Base-by-base conservation (phyloP, 2,888 invertebrate species). In the Cataglyphis rosenhaueri region DNA sequence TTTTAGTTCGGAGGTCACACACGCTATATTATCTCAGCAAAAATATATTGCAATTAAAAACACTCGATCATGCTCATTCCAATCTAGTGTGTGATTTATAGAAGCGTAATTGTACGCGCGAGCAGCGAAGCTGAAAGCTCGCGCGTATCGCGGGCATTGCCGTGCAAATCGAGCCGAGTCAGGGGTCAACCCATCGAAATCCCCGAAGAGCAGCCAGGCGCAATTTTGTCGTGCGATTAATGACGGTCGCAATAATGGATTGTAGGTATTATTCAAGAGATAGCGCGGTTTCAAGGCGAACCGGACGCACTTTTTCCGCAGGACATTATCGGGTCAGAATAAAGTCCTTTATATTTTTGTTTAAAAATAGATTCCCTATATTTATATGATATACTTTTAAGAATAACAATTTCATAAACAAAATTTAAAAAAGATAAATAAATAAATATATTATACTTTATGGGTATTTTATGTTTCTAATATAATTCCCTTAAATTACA, bases 171-270 rank as follows among this genome's bases (percentile, higher is more conserved):
- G 78, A 73, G 78, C 78, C 78, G 78, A 79, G 78, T 79, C 78
- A 79, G 78, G 73, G 78, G 73, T 78, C 78, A 73, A 21, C 35
- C 18, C 78, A 44, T 81, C 85, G 82, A 82, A 71, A 68, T 76
- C 82, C 62, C 78, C 59, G 70, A 68, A 66, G 81, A 65, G 78
- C 82, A 65, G 82, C 64, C 81, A 74, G 74, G 70, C 70, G 73
- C 78, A 82, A 84, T 84, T 88, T 88, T 83, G 81, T 83, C 81
- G 44, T 48, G 70, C 82, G 81, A 84, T 88, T 88, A 88, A 88
- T 81, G 86, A 84, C 82, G 81, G 64, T 71, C 74, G 52, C 84
- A 61, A 70, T 87, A 88, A 87, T 84, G 82, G 84, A 74, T 75
- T 70, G 52, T 81, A 64, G 74, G 71, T 75, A 82, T 87, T 84